Evolutionary conservation across 2,888 invertebrate species (phyloP), one percentile per base, ranked within the genome.

Genomic region (Tenthredo livida): DNA sequence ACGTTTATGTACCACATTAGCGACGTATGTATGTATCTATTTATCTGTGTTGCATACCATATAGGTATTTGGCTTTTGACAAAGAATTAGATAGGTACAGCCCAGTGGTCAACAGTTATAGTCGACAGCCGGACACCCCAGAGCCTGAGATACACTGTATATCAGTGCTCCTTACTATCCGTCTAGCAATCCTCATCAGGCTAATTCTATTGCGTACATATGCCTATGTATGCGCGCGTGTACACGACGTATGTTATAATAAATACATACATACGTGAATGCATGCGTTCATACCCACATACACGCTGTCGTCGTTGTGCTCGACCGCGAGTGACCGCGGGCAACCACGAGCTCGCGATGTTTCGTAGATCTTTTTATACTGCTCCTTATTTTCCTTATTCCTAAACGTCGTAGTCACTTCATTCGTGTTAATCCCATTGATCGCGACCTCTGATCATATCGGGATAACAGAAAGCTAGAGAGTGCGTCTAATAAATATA

Each of bases 251-350:
- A 37, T 37, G 6, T 10, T 9, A n/a, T 70, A 70, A 61, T 61
- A n/a, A 6, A 15, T 37, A 70, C 6, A 33, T n/a, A 37, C 29
- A 29, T 29, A 2, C 29, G 2, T 29, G 29, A 29, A 29, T 70
- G 37, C 33, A 70, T 37, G 70, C 37, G 12, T 72, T 40, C 43
- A 9, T 12, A 21, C 0, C 0, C 43, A 77, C 75, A 43, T 25
- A 54, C 33, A n/a, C 50, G 50, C 10, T 25, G 29, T 29, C 33
- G 73, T 33, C 47, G 47, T 47, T 33, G 40, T 17, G 50, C 77
- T 54, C 77, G 29, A 77, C 77, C 77, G 54, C 77, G 77, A 77
- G 17, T 54, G 77, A 77, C 54, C 77, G 77, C 77, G 77, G 33
- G 77, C 33, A 77, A 50, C 77, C 77, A 54, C 54, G 77, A 77